phyloP scores from a whole-genome alignment of 1,140 invertebrate species.

The fruit fly (Drosophila melanogaster) region DNA sequence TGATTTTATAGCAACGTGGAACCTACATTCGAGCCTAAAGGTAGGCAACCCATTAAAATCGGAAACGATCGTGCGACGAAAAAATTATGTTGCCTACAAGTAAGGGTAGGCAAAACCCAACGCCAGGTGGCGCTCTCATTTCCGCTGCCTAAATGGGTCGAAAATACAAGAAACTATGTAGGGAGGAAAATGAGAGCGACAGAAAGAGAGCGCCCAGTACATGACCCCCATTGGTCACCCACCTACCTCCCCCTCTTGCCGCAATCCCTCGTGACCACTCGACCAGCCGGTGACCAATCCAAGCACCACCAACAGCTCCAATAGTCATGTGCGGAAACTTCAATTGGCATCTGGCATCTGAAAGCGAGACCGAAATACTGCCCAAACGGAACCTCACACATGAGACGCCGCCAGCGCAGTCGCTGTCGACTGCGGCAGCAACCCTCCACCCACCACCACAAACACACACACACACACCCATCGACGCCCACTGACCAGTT shows the following conservation, averaged over 20 bases:
- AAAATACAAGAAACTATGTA: background rate
- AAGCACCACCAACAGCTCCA: slow-evolving; percentile 59
- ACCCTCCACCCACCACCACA: slow-evolving; percentile 16
- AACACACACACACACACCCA: slow-evolving; percentile 11
- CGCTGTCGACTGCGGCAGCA: slow-evolving; percentile 15
- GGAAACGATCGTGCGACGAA: background rate
- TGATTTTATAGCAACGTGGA: slow-evolving; percentile 31
- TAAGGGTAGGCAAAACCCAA: background rate
- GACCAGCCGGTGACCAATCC: slow-evolving; percentile 70
- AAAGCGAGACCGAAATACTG: slow-evolving; percentile 15
- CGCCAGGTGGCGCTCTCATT: slow-evolving; percentile 49
- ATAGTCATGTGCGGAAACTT: slow-evolving; percentile 66
- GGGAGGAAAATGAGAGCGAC: background rate
- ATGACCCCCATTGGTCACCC: slow-evolving; percentile 20
- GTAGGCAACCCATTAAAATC: slow-evolving; percentile 28
- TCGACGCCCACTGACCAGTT: slow-evolving; percentile 50
- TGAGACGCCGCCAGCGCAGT: slow-evolving; percentile 20
- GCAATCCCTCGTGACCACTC: slow-evolving; percentile 28
- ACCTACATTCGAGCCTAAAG: slow-evolving; percentile 21
- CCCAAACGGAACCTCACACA: slow-evolving; percentile 15
- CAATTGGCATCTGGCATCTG: slow-evolving; percentile 58
- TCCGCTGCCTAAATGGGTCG: background rate
- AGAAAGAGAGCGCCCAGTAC: slow-evolving; percentile 14
- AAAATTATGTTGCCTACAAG: slow-evolving; percentile 36
- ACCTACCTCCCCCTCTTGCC: background rate